Conservation (phyloP, 2,797 vertebrate genomes). For the Sciurus vulgaris region DNA sequence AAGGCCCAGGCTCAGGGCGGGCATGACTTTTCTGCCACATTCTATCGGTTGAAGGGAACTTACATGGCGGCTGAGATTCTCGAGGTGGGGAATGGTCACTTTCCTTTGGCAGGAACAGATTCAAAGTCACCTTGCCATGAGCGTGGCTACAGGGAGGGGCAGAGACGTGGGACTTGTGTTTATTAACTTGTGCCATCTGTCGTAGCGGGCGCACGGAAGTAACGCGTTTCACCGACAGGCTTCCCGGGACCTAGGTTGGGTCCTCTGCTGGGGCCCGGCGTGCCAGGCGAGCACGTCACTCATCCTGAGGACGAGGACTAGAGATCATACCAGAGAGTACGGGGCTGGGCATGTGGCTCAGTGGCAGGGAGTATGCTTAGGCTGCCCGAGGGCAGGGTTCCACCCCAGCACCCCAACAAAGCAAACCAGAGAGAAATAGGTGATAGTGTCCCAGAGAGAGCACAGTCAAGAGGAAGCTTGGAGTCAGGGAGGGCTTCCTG, state of each 20-base stretch:
- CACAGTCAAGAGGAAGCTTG: neutral
- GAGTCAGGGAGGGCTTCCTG: neutral
- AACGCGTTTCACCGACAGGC: neutral
- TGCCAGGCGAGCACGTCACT: neutral
- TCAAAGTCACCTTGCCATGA: neutral
- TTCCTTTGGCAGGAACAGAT: neutral
- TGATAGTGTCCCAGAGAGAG: fast-evolving
- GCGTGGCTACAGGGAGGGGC: no score
- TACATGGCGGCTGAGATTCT: neutral
- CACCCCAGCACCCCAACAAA: neutral
- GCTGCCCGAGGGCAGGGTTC: neutral
- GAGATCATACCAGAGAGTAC: neutral
- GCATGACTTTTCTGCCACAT: neutral
- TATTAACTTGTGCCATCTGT: neutral
- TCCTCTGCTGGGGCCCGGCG: neutral
- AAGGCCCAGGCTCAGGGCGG: neutral
- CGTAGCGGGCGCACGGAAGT: neutral
- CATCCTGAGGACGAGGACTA: neutral
- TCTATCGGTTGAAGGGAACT: neutral
- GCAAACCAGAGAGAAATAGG: neutral
- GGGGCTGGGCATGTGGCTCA: no score
- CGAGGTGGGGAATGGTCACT: neutral
- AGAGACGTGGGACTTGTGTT: neutral
- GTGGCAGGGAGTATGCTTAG: neutral
- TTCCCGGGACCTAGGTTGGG: neutral